Base-by-base conservation (phyloP, 2,797 vertebrate genomes). In the Calcarius lapponicus region DNA sequence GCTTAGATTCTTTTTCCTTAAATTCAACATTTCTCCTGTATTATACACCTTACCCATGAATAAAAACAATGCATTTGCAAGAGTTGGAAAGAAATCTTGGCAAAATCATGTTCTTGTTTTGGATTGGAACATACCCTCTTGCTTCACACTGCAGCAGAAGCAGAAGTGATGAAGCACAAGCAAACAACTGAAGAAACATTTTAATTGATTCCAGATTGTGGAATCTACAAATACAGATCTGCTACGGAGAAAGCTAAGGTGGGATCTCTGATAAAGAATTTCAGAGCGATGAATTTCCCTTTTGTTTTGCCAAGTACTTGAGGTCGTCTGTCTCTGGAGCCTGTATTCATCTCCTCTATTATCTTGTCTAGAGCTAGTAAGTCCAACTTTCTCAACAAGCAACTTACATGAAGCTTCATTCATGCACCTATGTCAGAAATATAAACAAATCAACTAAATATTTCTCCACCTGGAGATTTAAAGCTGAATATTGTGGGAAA, bases 231-330 rank as follows among this genome's bases (percentile, higher is more conserved):
- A 36, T 80, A 78, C 2, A 7, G 24, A n/a, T 13, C 8, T 26
- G 6, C 4, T 32, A 38, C 11, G 2, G 21, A 26, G 20, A 86
- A 79, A 60, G 22, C 4, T 45, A 74, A 89, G 34, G 6, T 15
- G 32, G 9, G 24, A 38, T 1, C 1, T 50, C 8, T 0, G 1
- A 47, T 50, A 75, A 71, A 75, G 8, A 56, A 53, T 32, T 64
- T 74, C 31, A 75, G 6, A 65, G 18, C 7, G 31, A 24, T 34
- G 20, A 21, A 26, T 80, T 70, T 82, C 4, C n/a, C 3, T 38
- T 61, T 40, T 45, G 20, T 19, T 58, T 47, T 42, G 4, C 9
- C 38, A 65, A 22, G 22, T 60, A 40, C 34, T 70, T 53, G 57
- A 74, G 6, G 1, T 26, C 73, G 6, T 42, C 25, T 58, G 2